Percentiles rank a stretch among this genome's conserved stretches.
These are phyloP conservation scores for Bos indicus DNA, from an alignment of 2,113 vertebrate genomes.

Conservation along the genomic window DNA sequence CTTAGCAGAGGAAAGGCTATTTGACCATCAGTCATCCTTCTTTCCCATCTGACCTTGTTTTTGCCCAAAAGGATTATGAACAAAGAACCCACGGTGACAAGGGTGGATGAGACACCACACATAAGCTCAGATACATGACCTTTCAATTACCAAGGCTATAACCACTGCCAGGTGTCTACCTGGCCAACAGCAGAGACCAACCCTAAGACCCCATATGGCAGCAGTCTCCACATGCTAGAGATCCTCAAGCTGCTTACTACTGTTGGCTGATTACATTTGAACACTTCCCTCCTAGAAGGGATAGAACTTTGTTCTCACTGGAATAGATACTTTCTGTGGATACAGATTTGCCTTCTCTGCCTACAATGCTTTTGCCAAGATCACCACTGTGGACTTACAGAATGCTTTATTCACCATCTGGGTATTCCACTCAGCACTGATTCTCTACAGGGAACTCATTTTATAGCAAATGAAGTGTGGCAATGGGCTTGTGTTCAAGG, in stretches of 20 bases:
- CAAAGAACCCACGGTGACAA: not conserved
- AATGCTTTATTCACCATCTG: slow-evolving; percentile 44
- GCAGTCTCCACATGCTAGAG: not conserved
- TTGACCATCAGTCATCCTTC: not conserved
- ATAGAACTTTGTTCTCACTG: not conserved
- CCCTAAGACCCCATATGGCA: not conserved
- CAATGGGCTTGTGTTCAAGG: not conserved
- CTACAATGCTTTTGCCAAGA: slow-evolving; percentile 13
- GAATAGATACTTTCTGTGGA: not conserved
- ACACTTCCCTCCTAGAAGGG: not conserved
- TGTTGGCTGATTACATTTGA: not conserved
- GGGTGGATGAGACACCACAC: not conserved
- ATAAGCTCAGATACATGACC: not conserved
- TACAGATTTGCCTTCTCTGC: not conserved
- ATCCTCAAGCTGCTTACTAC: not conserved
- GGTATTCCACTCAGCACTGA: slow-evolving; percentile 42
- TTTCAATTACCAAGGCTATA: not conserved
- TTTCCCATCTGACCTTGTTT: not conserved
- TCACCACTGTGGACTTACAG: not conserved
- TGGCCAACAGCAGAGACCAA: not conserved
- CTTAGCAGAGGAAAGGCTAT: not conserved
- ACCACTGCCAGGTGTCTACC: not conserved
- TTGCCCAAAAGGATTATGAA: not conserved
- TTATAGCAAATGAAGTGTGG: slow-evolving; percentile 54
- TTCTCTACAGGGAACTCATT: slow-evolving; percentile 58